These are phyloP conservation scores for Scaptomyza hsui DNA, from an alignment of 1,140 invertebrate genomes.

Conservation along the genomic window DNA sequence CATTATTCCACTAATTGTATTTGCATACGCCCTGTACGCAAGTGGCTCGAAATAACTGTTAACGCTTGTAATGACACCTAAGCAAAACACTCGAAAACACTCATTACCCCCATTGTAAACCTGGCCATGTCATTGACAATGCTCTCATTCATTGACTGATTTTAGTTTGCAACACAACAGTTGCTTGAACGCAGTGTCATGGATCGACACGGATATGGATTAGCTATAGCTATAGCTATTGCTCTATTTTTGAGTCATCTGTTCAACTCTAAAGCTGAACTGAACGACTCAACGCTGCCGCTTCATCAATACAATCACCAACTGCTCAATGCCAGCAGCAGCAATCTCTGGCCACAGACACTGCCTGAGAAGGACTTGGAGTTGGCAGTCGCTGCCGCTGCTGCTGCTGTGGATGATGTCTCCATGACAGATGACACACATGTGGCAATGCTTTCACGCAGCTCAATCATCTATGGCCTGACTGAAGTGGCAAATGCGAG, in stretches of 20 bases:
- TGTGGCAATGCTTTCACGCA: constrained; percentile 44
- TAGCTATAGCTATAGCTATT: background rate
- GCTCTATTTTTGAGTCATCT: constrained; percentile 1
- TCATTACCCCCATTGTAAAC: constrained; percentile 2
- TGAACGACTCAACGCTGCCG: constrained; percentile 36
- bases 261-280: constrained; percentile 4
- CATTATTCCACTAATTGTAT: constrained; percentile 33
- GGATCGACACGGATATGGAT: constrained; percentile 22
- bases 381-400: background rate
- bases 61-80: constrained; percentile 22
- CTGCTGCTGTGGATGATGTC: background rate
- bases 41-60: constrained; percentile 14
- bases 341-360: constrained; percentile 19
- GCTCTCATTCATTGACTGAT: constrained; percentile 29
- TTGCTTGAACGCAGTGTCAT: constrained; percentile 15
- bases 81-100: constrained; percentile 17
- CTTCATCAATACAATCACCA: constrained; percentile 18
- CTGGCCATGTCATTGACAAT: constrained; percentile 22
- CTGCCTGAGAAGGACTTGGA: constrained; percentile 8
- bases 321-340: constrained; percentile 37
- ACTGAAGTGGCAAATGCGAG: constrained; percentile 64
- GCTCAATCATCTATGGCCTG: constrained; percentile 72
- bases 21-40: constrained; percentile 15
- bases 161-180: constrained; percentile 9
- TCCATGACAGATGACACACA: background rate